These are phyloP conservation scores for Bombylius major DNA, from an alignment of 2,888 invertebrate species.

Conservation along the genomic window DNA sequence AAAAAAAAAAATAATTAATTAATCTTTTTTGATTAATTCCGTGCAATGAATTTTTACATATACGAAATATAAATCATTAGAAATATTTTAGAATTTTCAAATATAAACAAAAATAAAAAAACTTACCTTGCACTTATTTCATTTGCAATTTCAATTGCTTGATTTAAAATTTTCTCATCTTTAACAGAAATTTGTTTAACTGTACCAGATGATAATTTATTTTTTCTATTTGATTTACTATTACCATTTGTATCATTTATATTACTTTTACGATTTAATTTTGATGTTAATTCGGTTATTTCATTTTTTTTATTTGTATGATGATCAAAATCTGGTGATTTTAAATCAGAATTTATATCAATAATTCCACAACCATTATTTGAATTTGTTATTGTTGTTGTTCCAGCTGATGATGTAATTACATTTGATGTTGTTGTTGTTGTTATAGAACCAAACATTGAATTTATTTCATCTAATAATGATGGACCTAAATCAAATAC, in stretches of 20 bases:
- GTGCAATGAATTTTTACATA: too few species aligned
- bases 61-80: background rate
- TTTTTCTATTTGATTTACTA: slow-evolving; percentile 25
- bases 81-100: background rate
- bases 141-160: slow-evolving; percentile 86
- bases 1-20: too few species aligned
- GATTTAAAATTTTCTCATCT: slow-evolving; percentile 81
- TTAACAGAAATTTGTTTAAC: slow-evolving; percentile 90
- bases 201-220: slow-evolving; percentile 34
- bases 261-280: slow-evolving; percentile 25
- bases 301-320: slow-evolving; percentile 59
- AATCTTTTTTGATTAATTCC: too few species aligned
- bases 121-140: slow-evolving; percentile 68
- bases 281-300: slow-evolving; percentile 48
- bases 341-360: slow-evolving; percentile 22
- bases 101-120: too few species aligned
- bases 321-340: slow-evolving; percentile 38
- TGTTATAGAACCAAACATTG: slow-evolving; percentile 61
- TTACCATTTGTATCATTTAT: slow-evolving; percentile 25
- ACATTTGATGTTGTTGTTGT: slow-evolving; percentile 18
- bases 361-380: slow-evolving; percentile 8
- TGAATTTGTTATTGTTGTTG: background rate
- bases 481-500: slow-evolving; percentile 73
- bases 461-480: slow-evolving; percentile 78
- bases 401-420: slow-evolving; percentile 7